Evolutionary conservation across 2,888 invertebrate genomes (phyloP).

Genomic region (Altica lythri): DNA sequence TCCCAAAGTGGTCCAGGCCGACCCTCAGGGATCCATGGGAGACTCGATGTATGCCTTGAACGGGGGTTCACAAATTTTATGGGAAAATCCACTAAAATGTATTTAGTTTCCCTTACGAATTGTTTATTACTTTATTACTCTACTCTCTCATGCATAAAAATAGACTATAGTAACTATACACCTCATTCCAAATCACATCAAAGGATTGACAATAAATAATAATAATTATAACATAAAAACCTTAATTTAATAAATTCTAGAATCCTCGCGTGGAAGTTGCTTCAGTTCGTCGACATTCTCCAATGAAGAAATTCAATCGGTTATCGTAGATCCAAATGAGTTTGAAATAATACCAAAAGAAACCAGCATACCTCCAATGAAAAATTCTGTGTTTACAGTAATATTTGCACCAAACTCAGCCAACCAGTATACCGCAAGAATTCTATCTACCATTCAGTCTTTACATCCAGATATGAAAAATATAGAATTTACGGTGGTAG

Average conservation of each 20-base stretch:
- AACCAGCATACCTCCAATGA: background rate
- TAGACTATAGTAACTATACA: no score
- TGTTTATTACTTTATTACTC: no score
- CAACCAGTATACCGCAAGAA: constrained; percentile 60
- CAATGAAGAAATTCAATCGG: background rate
- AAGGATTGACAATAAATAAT: background rate
- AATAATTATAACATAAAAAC: no score
- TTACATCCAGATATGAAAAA: constrained; percentile 54
- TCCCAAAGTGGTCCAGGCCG: no score
- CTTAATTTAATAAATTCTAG: no score
- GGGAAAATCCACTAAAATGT: no score
- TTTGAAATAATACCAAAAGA: constrained; percentile 22
- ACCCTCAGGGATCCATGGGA: no score
- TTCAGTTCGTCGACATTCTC: background rate
- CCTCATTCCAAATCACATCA: no score
- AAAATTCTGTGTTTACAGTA: constrained; percentile 48
- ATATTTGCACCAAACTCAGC: constrained; percentile 63
- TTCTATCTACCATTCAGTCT: constrained; percentile 63
- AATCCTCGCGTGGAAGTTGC: background rate
- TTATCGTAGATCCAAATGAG: constrained; percentile 6
- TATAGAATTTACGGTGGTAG: constrained; percentile 58
- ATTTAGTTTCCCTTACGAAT: no score
- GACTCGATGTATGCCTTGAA: no score
- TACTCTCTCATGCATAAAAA: no score
- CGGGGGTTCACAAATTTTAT: no score